A percentile compares a stretch with the other conserved stretches of the same genome.
Evolutionary conservation across 1,140 invertebrate genomes (phyloP).

Genomic region (Prorops nasuta): DNA sequence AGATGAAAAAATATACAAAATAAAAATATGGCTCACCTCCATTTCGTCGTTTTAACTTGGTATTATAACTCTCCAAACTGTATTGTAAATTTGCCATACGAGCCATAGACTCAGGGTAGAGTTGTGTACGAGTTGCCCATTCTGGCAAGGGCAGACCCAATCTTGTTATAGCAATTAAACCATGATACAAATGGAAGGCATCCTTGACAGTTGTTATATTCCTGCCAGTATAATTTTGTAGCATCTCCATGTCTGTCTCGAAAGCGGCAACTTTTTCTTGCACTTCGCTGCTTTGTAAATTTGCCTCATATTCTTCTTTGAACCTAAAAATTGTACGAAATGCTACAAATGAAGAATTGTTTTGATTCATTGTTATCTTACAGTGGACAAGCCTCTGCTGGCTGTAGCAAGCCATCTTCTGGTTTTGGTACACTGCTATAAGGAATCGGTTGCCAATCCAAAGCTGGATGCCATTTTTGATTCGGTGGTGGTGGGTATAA

Average conservation of each 20-base stretch:
- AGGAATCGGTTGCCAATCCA: constrained; percentile 36
- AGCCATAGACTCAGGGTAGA: constrained; percentile 29
- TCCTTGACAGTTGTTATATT: constrained; percentile 17
- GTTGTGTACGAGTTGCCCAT: constrained; percentile 30
- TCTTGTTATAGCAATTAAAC: constrained; percentile 19
- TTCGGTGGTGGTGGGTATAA: constrained; percentile 41
- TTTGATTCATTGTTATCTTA: constrained; percentile 6
- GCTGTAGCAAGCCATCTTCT: constrained; percentile 21
- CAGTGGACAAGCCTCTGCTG: background rate
- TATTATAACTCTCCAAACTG: constrained; percentile 44
- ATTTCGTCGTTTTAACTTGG: constrained; percentile 45
- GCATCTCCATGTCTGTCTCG: constrained; percentile 17
- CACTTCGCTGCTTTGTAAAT: constrained; percentile 3
- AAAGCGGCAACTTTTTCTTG: constrained; percentile 5
- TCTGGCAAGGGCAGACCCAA: constrained; percentile 32
- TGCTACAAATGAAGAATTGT: constrained; percentile 4
- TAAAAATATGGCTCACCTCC: constrained; percentile 44
- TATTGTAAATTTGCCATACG: constrained; percentile 43
- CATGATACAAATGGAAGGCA: constrained; percentile 31
- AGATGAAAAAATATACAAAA: no score
- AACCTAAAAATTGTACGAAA: no score
- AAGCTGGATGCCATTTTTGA: constrained; percentile 28
- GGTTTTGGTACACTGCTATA: constrained; percentile 15
- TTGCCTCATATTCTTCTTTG: constrained; percentile 1
- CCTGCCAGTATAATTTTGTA: constrained; percentile 28